phyloP scores from a whole-genome alignment of 2,888 invertebrate genomes.

The Drosophila infuscata region DNA sequence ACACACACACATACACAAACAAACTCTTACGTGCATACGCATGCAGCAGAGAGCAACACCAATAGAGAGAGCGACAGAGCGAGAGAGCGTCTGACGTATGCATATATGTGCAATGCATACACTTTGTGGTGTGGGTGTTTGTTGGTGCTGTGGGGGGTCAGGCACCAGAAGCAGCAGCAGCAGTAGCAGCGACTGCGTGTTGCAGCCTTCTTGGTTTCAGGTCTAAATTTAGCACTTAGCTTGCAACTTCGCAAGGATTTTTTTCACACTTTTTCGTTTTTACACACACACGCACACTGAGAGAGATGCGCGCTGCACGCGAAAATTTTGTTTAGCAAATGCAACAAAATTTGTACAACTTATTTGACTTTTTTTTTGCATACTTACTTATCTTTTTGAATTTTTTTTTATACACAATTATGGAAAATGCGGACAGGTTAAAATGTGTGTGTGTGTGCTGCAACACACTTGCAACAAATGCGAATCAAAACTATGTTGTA shows the following conservation, averaged over 20 bases:
- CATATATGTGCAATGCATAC: slow-evolving; percentile 39
- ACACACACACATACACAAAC: slow-evolving; percentile 15
- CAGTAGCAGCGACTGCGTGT: slow-evolving; percentile 66
- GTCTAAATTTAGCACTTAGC: slow-evolving; percentile 78
- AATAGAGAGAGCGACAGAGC: slow-evolving; percentile 25
- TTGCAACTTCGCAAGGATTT: slow-evolving; percentile 76
- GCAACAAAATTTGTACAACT: slow-evolving; percentile 44
- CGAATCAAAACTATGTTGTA: slow-evolving; percentile 41
- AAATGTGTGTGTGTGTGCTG: slow-evolving; percentile 28
- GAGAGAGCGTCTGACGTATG: slow-evolving; percentile 49
- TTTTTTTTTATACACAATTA: slow-evolving; percentile 27
- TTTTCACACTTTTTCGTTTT: slow-evolving; percentile 48
- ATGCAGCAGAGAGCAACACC: slow-evolving; percentile 45
- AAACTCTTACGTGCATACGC: slow-evolving; percentile 32
- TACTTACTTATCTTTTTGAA: not conserved
- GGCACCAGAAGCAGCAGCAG: slow-evolving; percentile 19
- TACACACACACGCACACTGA: slow-evolving; percentile 16
- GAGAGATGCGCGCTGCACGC: slow-evolving; percentile 43
- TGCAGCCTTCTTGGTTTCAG: slow-evolving; percentile 77
- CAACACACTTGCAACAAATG: slow-evolving; percentile 42
- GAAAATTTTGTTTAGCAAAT: slow-evolving; percentile 36
- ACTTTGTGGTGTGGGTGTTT: slow-evolving; percentile 56
- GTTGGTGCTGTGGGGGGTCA: slow-evolving; percentile 61
- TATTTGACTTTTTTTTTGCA: slow-evolving; percentile 44
- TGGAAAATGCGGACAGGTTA: slow-evolving; percentile 36